Evolutionary conservation across 1,140 invertebrate genomes (phyloP), one percentile per base, ranked within the genome.

Genomic region (Bicyclus anynana): DNA sequence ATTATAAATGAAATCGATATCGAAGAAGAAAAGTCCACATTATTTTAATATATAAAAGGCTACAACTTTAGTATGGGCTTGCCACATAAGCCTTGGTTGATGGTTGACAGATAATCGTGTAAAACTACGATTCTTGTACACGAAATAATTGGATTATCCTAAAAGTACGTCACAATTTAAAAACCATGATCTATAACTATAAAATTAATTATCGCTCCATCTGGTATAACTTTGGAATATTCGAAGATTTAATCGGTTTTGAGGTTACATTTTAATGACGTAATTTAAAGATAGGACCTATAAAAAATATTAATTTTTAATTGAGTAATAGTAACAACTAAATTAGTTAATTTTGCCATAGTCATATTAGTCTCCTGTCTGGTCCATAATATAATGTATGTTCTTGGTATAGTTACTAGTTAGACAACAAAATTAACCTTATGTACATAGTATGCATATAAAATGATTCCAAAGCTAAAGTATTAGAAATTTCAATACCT

Each of bases 1-100:
- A 69, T 70, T 70, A 69, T 67, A 59, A 59, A 77, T 70, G 51
- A 63, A 83, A 84, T 85, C 78, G 73, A 86, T 82, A 86, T 72
- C 64, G 69, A 60, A 49, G 47, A 44, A 59, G 49, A 66, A 72
- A 64, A 56, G 61, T 68, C 60, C 53, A 60, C 63, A 74, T 69
- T 60, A 62, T 74, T 71, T 74, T 59, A 40, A 33, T 55, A 50
- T 62, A 62, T 72, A 80, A 80, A 85, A 78, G 80, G 74, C 75
- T 71, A 74, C 74, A 78, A 64, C 54, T 68, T 68, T 69, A 69
- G 58, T 70, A 72, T 63, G 59, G 52, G 63, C 75, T 67, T 87
- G 84, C 84, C 84, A 87, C 84, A 87, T 87, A 87, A 65, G 82
- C 84, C 73, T 69, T 65, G 61, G 67, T 67, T 80, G 62, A 67